Base-by-base conservation (phyloP, 64 coral and sea anemone species). In the Exaiptasia diaphana region DNA sequence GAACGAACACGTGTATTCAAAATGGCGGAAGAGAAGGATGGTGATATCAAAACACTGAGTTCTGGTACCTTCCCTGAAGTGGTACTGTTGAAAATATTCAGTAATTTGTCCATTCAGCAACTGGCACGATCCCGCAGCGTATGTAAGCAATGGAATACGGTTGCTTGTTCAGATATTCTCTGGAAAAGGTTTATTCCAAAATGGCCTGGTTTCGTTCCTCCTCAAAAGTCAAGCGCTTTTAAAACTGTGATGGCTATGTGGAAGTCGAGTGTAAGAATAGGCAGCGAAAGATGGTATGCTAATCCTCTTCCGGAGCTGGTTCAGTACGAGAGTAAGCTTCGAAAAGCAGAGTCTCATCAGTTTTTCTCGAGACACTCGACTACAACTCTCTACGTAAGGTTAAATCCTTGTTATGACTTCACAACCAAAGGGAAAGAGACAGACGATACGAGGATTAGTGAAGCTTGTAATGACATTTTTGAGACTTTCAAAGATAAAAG, bases 231-330 rank as follows among this genome's bases (percentile, higher is more conserved):
- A 34, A 52, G 46, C 31, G 13, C 49, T 21, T 29, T 38, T 34
- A 20, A 55, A 29, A 78, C 59, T 55, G 49, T 78, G 38, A 17
- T 14, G n/a, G 59, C 55, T 22, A 49, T 78, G 29, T 78, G 75
- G 75, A 29, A 30, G 27, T 25, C 55, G 15, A 6, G 61, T 4
- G 38, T 82, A 4, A 38, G 29, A 50, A 52, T 82, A 30, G 78
- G 62, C 24, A 64, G 41, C 54, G 78, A 81, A 45, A 81, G 78
- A 46, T 82, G 78, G 78, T 46, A 67, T 6, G 41, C 62, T 21
- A 82, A 82, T 26, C 78, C 78, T 9, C 22, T 82, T 39, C 78
- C 62, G n/a, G 61, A 82, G 41, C 57, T 82, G 5, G 59, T 67
- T 14, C 41, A 68, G 37, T 82, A 82, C 31, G 44, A 82, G 20